A percentile compares a stretch with the other conserved stretches of the same genome.
Conservation (phyloP, 2,888 invertebrate genomes). For the Brachyptera putata region DNA sequence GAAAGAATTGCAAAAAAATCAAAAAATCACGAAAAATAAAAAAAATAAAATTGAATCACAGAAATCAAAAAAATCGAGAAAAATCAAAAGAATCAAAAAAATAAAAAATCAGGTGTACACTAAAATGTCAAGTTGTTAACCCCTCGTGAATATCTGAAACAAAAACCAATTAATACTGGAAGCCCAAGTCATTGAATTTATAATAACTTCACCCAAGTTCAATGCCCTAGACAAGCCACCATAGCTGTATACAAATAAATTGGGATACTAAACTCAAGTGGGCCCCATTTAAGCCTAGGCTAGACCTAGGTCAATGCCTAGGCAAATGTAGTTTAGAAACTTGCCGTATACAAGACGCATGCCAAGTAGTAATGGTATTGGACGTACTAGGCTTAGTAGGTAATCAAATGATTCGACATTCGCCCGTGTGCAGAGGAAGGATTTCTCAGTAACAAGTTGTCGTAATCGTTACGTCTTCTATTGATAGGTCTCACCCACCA, state of each 20-base stretch:
- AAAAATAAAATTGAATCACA: too few species aligned
- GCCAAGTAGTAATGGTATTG: not conserved
- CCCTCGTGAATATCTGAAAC: slow-evolving; percentile 38
- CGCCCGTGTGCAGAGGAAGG: slow-evolving; percentile 10
- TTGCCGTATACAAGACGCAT: slow-evolving; percentile 11
- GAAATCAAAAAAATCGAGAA: too few species aligned
- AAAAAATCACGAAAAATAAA: too few species aligned
- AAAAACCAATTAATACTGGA: slow-evolving; percentile 41
- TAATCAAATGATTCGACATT: not conserved
- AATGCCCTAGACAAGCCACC: too few species aligned
- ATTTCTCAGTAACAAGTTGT: slow-evolving; percentile 8
- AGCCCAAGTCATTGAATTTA: not conserved
- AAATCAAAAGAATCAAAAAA: too few species aligned
- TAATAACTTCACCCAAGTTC: not conserved
- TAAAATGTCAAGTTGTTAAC: too few species aligned
- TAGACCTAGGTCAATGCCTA: too few species aligned
- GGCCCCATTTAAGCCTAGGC: too few species aligned
- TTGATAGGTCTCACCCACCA: slow-evolving; percentile 15
- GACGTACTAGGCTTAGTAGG: not conserved
- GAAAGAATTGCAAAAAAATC: too few species aligned
- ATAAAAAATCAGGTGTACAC: too few species aligned
- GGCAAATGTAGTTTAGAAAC: not conserved
- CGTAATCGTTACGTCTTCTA: not conserved
- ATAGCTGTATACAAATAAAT: too few species aligned
- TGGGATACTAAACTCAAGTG: too few species aligned